Base-by-base conservation (phyloP, 2,113 vertebrate species). In the Nesoenas mayeri region DNA sequence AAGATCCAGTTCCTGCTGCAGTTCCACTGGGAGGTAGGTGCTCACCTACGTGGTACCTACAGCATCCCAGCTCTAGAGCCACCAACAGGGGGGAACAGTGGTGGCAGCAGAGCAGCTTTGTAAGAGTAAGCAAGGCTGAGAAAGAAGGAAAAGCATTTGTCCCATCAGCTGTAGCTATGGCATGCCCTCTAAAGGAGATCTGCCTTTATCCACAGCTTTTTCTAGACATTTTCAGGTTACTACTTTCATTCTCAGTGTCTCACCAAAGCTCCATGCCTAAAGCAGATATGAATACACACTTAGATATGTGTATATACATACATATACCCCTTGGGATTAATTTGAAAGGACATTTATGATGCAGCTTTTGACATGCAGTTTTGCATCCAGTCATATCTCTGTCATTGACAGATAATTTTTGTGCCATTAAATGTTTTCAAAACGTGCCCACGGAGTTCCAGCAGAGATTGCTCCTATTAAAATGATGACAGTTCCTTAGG, bases 81-180 rank as follows among this genome's bases (percentile, higher is more conserved):
- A 3, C 4, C 2, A 19, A 31, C 2, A 1, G 17, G 2, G 10
- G 22, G 10, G 8, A 74, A 8, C 8, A 3, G 17, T 1, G 5
- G 34, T 0, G 11, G 44, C 48, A 64, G 56, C 62, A 10, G 75
- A 10, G 74, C 22, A 47, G 70, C 66, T 91, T 19, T 42, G 12
- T 17, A 28, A 25, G 65, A 22, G 18, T 3, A 18, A 58, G 29
- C 38, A 61, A 4, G 1, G 15, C 47, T 51, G 40, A 62, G 69
- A 31, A 44, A 54, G 16, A 22, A 71, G 11, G 15, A 12, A 9
- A 53, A 48, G 44, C 4, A 2, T 62, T 42, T 38, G 6, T 31
- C 6, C 26, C 16, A 12, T 9, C 51, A 36, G 5, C 69, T 40
- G 51, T 3, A 70, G 40, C n/a, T 28, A 25, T 48, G 38, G 79